phyloP scores from a whole-genome alignment of 1,140 invertebrate species.

The Drosophila pallidifrons region DNA sequence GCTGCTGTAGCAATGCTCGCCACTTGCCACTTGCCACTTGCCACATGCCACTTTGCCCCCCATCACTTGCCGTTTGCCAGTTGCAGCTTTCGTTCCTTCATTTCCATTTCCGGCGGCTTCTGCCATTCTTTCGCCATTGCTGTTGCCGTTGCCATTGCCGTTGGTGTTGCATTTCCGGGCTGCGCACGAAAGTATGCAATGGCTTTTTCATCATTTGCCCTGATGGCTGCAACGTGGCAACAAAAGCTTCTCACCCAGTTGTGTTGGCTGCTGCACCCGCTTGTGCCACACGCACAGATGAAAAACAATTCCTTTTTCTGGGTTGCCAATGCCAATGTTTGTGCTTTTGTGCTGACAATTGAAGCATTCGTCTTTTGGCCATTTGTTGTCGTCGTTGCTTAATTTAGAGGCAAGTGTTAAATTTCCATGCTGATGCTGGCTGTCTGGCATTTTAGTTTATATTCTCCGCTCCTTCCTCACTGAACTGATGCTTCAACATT shows the following conservation, averaged over 20 bases:
- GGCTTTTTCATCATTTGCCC: slow-evolving; percentile 79
- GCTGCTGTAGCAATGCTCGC: slow-evolving; percentile 18
- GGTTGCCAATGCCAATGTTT: background rate
- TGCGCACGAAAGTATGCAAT: slow-evolving; percentile 82
- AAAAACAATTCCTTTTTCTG: slow-evolving; percentile 72
- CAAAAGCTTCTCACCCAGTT: slow-evolving; percentile 60
- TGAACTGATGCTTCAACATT: slow-evolving; percentile 55
- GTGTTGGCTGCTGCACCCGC: background rate
- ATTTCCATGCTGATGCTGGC: slow-evolving; percentile 71
- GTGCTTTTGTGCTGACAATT: slow-evolving; percentile 60
- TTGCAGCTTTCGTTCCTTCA: slow-evolving; percentile 29
- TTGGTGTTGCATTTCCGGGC: slow-evolving; percentile 67
- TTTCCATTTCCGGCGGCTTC: slow-evolving; percentile 44
- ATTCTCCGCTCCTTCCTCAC: slow-evolving; percentile 29
- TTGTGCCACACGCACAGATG: slow-evolving; percentile 44
- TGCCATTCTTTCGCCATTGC: slow-evolving; percentile 9
- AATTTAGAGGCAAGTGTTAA: slow-evolving; percentile 79
- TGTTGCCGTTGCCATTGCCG: slow-evolving; percentile 18
- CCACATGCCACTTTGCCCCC: slow-evolving; percentile 10
- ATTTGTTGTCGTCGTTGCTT: slow-evolving; percentile 70
- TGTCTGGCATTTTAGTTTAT: slow-evolving; percentile 76
- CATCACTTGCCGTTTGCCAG: slow-evolving; percentile 10
- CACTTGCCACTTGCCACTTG: slow-evolving; percentile 24
- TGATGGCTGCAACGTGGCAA: slow-evolving; percentile 79
- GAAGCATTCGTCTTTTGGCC: slow-evolving; percentile 65